Conservation (phyloP, 2,113 vertebrate species). For the Onychostruthus taczanowskii region DNA sequence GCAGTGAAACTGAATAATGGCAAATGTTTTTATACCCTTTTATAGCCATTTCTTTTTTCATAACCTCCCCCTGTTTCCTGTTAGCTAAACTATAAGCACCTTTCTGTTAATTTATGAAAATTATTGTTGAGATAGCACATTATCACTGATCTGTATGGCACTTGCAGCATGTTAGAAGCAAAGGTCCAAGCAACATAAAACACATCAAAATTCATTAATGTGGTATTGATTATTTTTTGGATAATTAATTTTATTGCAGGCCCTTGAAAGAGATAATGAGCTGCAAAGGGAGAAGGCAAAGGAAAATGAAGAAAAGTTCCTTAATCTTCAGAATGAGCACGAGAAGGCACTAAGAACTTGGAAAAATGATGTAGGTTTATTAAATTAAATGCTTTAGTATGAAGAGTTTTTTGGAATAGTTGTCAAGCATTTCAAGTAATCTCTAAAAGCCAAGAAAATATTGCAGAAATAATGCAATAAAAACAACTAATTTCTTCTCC, state of each 20-base stretch:
- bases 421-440: slow-evolving; percentile 50
- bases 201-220: slow-evolving; percentile 97
- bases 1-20: slow-evolving; percentile 91
- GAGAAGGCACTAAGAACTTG: slow-evolving; percentile 76
- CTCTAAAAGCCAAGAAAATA: slow-evolving; percentile 63
- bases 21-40: slow-evolving; percentile 91
- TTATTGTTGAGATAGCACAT: slow-evolving; percentile 94
- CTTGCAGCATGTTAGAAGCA: slow-evolving; percentile 86
- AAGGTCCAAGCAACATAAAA: slow-evolving; percentile 93
- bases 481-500: neutral
- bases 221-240: slow-evolving; percentile 94
- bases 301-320: slow-evolving; percentile 86
- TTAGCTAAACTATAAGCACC: slow-evolving; percentile 85
- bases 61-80: slow-evolving; percentile 81
- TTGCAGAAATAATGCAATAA: slow-evolving; percentile 28
- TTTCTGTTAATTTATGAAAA: slow-evolving; percentile 98
- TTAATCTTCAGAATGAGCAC: slow-evolving; percentile 82
- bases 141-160: slow-evolving; percentile 92
- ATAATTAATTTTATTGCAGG: slow-evolving; percentile 99
- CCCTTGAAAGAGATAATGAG: slow-evolving; percentile 94
- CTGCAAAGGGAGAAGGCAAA: slow-evolving; percentile 86
- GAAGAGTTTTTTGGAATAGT: slow-evolving; percentile 57
- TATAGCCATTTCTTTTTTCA: slow-evolving; percentile 86
- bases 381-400: slow-evolving; percentile 57
- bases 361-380: slow-evolving; percentile 84